These are phyloP conservation scores for Cryptus viduatorius DNA, from an alignment of 2,888 invertebrate species.

Conservation along the genomic window DNA sequence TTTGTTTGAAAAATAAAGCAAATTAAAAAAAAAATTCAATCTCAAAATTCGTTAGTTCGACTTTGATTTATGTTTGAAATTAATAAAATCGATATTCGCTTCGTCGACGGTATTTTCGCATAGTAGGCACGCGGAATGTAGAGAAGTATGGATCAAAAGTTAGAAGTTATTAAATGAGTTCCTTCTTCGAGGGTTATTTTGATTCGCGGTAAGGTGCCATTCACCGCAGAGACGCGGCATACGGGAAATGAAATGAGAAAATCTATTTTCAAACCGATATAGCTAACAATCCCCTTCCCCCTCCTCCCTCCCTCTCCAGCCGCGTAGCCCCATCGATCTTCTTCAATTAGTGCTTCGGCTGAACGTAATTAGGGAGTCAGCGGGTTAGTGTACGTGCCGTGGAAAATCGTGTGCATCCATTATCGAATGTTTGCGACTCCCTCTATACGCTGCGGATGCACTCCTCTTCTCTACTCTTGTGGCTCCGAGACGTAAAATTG, in stretches of 20 bases:
- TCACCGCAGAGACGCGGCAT: neutral
- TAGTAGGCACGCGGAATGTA: too few relatives aligned
- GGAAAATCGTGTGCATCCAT: constrained; percentile 72
- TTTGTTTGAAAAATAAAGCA: too few relatives aligned
- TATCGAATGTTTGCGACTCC: constrained; percentile 71
- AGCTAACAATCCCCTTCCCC: neutral
- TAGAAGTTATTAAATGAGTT: neutral
- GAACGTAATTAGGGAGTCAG: constrained; percentile 71
- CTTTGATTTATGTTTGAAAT: too few relatives aligned
- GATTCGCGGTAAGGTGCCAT: neutral
- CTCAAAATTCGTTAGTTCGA: too few relatives aligned
- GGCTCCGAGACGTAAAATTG: constrained; percentile 68
- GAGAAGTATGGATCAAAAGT: neutral
- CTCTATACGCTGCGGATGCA: constrained; percentile 60
- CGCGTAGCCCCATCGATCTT: constrained; percentile 72
- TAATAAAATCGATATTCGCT: too few relatives aligned
- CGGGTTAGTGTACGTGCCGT: constrained; percentile 70
- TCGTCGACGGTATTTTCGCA: too few relatives aligned
- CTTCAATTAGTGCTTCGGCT: constrained; percentile 71
- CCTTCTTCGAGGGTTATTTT: neutral
- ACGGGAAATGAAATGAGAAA: constrained; percentile 47
- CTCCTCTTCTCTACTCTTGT: constrained; percentile 19
- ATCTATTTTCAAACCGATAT: constrained; percentile 54
- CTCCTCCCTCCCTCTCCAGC: neutral
- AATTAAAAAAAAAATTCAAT: too few relatives aligned